A percentile compares a stretch with the other conserved stretches of the same genome.
Conservation (phyloP, 2,113 vertebrate species). For the Ellobius talpinus region DNA sequence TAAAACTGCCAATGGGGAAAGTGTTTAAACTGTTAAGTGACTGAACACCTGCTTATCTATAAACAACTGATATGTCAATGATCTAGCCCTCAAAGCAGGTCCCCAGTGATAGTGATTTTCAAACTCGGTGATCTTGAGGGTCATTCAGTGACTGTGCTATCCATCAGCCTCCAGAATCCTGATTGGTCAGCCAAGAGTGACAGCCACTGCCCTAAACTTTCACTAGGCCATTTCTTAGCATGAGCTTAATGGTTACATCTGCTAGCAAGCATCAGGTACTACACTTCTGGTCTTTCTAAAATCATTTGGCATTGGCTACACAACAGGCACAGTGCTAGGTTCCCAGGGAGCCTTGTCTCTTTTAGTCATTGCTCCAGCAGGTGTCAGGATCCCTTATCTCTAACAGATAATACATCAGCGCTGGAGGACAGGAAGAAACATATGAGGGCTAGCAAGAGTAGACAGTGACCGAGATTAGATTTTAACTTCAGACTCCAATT, state of each 20-base stretch:
- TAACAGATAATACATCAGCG: background rate
- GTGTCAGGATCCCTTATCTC: background rate
- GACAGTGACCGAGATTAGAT: slow-evolving; percentile 31
- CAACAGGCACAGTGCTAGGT: background rate
- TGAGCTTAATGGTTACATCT: background rate
- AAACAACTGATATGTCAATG: slow-evolving; percentile 76
- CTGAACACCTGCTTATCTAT: slow-evolving; percentile 77
- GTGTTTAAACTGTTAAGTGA: slow-evolving; percentile 71
- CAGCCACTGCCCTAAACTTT: background rate
- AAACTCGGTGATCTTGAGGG: background rate
- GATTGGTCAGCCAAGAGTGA: background rate
- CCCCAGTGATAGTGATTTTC: slow-evolving; percentile 42
- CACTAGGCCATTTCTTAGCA: background rate
- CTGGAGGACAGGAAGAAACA: background rate
- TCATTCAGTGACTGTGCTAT: slow-evolving; percentile 24
- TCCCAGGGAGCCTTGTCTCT: background rate
- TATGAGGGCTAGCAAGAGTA: background rate
- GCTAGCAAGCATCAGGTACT: slow-evolving; percentile 25
- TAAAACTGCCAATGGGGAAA: slow-evolving; percentile 63
- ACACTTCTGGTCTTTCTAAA: background rate
- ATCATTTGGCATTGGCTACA: slow-evolving; percentile 3
- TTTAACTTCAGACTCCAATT: slow-evolving; percentile 34
- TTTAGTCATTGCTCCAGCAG: background rate
- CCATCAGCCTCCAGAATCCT: background rate
- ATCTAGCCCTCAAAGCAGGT: slow-evolving; percentile 40